A percentile compares a stretch with the other conserved stretches of the same genome.
Evolutionary conservation across 2,797 vertebrate genomes (phyloP).

Genomic region (Bufotes viridis): DNA sequence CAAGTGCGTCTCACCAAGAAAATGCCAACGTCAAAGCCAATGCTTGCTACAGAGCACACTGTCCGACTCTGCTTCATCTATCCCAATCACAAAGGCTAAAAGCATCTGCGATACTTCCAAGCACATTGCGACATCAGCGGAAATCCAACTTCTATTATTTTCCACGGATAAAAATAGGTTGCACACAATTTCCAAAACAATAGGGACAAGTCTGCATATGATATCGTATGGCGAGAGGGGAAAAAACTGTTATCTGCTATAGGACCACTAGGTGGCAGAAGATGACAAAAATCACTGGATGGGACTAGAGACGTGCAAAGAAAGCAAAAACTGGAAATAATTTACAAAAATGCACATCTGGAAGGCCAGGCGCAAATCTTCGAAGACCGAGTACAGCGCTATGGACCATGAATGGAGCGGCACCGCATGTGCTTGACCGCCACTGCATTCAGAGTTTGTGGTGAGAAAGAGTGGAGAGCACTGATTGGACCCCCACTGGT

Average conservation of each 20-base stretch:
- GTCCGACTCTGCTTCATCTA: no score
- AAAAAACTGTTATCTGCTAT: neutral
- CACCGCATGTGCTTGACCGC: no score
- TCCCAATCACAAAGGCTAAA: no score
- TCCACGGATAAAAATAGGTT: neutral
- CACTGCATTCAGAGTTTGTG: no score
- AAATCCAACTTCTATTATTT: neutral
- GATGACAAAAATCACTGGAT: neutral
- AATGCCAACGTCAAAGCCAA: neutral
- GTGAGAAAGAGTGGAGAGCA: no score
- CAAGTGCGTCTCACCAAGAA: neutral
- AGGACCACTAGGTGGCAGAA: conserved; percentile 40
- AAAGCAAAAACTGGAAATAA: neutral
- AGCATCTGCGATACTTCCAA: neutral
- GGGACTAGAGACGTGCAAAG: neutral
- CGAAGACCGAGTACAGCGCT: no score
- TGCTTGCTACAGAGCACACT: no score
- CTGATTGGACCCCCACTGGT: no score
- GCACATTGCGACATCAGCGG: neutral
- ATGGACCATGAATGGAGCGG: no score
- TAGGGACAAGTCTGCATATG: neutral
- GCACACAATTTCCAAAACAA: neutral
- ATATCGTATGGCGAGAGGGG: no score
- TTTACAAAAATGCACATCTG: neutral
- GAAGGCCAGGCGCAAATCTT: no score